These are phyloP conservation scores for Danaus chrysippus DNA, from an alignment of 2,888 invertebrate species.

Conservation along the genomic window DNA sequence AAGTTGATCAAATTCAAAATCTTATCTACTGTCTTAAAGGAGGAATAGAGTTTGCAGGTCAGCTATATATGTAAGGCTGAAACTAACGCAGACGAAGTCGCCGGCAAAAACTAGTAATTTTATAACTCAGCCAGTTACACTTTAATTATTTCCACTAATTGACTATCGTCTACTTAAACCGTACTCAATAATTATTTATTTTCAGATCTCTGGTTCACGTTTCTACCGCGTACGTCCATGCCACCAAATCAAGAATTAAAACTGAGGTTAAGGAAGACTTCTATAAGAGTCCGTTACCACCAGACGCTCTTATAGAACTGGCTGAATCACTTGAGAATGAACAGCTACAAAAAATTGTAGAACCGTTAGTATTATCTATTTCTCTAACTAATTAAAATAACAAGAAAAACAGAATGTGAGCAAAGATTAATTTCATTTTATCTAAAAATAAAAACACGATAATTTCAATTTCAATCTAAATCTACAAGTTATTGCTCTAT, in stretches of 20 bases:
- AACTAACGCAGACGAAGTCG: too few relatives aligned
- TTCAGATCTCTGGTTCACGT: constrained; percentile 34
- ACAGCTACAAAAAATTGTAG: background rate
- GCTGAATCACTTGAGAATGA: constrained; percentile 34
- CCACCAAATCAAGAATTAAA: constrained; percentile 29
- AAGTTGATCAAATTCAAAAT: too few relatives aligned
- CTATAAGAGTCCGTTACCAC: constrained; percentile 34
- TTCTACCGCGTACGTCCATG: constrained; percentile 67
- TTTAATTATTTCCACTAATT: background rate
- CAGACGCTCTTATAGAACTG: constrained; percentile 38
- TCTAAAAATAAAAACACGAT: too few relatives aligned
- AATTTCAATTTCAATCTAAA: too few relatives aligned
- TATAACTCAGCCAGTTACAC: too few relatives aligned
- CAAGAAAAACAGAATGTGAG: too few relatives aligned
- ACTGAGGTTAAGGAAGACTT: constrained; percentile 35
- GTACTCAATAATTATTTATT: background rate
- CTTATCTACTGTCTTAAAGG: too few relatives aligned
- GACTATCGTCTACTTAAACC: background rate
- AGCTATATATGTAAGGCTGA: too few relatives aligned
- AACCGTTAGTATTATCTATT: background rate
- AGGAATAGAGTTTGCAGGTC: too few relatives aligned
- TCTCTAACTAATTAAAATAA: background rate
- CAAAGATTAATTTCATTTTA: too few relatives aligned
- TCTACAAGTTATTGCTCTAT: too few relatives aligned
- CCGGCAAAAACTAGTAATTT: too few relatives aligned